Percentiles rank a stretch among this genome's conserved stretches.
phyloP scores from a whole-genome alignment of 1,140 invertebrate genomes.

The Drosophila pallidifrons region DNA sequence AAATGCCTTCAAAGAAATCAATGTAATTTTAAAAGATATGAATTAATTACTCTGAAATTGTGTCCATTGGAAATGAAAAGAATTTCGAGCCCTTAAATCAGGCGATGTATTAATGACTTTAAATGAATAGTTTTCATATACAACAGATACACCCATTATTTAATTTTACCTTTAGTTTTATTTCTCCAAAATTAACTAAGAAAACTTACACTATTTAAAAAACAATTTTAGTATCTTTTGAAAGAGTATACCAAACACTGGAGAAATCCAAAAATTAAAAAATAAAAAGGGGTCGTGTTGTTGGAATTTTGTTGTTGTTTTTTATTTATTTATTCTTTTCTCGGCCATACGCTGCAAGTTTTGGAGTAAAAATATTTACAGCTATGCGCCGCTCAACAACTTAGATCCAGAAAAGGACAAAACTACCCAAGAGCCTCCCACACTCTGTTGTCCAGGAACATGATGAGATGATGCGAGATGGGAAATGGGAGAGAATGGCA shows the following conservation, averaged over 20 bases:
- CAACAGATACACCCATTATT: no score
- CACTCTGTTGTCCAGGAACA: constrained; percentile 8
- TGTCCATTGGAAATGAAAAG: no score
- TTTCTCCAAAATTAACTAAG: no score
- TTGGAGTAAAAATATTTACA: constrained; percentile 62
- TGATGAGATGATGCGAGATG: constrained; percentile 13
- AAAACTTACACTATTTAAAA: background rate
- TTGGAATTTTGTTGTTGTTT: constrained; percentile 34
- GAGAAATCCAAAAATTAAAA: constrained; percentile 36
- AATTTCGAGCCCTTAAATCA: no score
- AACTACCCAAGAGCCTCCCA: constrained; percentile 3
- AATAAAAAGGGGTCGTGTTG: constrained; percentile 58
- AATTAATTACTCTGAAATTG: no score
- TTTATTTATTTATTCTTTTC: constrained; percentile 22
- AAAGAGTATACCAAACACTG: constrained; percentile 13
- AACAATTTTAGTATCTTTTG: background rate
- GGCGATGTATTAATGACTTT: no score
- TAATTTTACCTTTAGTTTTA: no score
- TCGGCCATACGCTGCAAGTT: constrained; percentile 51
- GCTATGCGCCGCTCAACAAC: constrained; percentile 68
- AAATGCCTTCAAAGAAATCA: no score
- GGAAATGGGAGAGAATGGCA: background rate
- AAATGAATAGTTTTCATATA: no score
- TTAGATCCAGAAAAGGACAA: constrained; percentile 48
- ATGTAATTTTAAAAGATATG: no score